Evolutionary conservation across 2,113 vertebrate species (phyloP).

Genomic region (Crocuta crocuta): DNA sequence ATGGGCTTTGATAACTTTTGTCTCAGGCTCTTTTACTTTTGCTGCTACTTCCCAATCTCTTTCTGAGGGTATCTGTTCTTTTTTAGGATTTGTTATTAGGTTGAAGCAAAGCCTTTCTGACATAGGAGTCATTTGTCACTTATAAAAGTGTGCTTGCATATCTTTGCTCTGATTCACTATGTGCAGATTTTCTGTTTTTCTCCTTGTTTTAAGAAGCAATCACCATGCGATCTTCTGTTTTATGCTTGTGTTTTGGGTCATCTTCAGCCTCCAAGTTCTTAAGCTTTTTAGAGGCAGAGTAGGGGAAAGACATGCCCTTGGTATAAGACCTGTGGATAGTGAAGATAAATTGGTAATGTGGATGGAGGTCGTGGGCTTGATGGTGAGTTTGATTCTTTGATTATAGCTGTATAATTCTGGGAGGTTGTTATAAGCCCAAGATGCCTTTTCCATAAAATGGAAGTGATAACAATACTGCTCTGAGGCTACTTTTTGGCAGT

Average conservation of each 20-base stretch:
- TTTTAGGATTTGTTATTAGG: constrained; percentile 20
- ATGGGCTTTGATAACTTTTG: neutral
- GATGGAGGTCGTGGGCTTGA: neutral
- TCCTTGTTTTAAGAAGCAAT: neutral
- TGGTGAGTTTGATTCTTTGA: constrained; percentile 3
- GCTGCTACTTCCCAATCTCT: neutral
- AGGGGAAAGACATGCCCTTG: neutral
- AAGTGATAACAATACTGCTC: neutral
- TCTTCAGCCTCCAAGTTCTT: constrained; percentile 2
- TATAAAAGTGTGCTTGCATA: neutral
- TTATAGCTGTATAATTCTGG: neutral
- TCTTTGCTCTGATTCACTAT: neutral
- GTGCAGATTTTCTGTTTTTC: constrained; percentile 24
- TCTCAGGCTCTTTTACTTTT: neutral
- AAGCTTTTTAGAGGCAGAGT: neutral
- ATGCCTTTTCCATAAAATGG: neutral
- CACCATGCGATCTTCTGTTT: neutral
- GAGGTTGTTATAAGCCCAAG: constrained; percentile 15
- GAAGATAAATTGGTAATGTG: neutral
- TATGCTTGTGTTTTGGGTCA: neutral
- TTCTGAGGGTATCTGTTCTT: neutral
- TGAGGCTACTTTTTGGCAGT: constrained; percentile 3
- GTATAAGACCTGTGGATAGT: neutral
- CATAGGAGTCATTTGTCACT: neutral
- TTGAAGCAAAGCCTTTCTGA: neutral